Evolutionary conservation across 2,797 vertebrate species (phyloP), one percentile per base, ranked within the genome.

Genomic region (Onychomys torridus): DNA sequence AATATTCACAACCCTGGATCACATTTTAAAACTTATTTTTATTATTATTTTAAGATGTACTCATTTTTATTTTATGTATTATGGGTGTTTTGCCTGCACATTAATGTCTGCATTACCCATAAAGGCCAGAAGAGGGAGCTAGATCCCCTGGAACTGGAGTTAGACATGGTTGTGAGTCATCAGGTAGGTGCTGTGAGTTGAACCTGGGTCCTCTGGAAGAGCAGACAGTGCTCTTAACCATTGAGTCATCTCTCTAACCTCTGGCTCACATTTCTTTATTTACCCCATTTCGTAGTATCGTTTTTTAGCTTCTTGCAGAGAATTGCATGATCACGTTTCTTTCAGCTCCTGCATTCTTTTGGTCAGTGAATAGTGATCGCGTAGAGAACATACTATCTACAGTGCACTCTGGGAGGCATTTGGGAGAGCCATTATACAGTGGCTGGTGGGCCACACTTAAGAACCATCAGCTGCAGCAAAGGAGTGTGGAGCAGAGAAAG

Each of bases 231-330:
- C 43, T 85, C 32, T 49, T 63, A 85, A 23, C 61, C 83, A n/a
- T 6, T 46, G 43, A 85, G 32, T 43, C 3, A 3, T 65, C 29
- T 67, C 61, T 49, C 32, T 67, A 94, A 92, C 1, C 1, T 85
- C 4, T 75, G 6, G 5, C 13, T 89, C 76, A 87, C 40, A 89
- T 94, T 88, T 95, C n/a, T 93, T 94, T 88, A 84, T 73, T 59
- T 52, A 52, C 17, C 61, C 12, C 27, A 32, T 83, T 92, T 71
- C 49, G 6, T 59, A 83, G 34, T 34, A 91, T 71, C 5, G 9
- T 32, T 91, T 91, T 93, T 95, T 46, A 43, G 21, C 19, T 79
- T 95, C 73, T 29, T n/a, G 23, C n/a, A 65, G 59, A 63, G 29
- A 79, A 91, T 57, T 32, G 55, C 55, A 32, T 34, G 69, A 16